phyloP scores from a whole-genome alignment of 1,140 invertebrate species.

The Ridgeia piscesae region DNA sequence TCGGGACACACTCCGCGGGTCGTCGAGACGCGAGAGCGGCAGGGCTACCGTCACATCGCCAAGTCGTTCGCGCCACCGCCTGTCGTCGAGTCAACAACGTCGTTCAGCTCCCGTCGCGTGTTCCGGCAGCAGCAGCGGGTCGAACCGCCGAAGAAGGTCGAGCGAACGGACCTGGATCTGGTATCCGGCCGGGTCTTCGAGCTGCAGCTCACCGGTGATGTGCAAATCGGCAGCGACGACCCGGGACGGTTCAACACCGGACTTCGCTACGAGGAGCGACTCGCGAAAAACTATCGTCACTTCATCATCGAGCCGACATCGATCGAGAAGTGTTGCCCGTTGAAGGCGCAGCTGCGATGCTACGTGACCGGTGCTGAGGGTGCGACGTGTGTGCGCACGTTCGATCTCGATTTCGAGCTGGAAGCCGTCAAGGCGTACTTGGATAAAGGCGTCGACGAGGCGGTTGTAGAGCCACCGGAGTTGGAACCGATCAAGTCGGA shows the following conservation, averaged over 20 bases:
- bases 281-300: conserved; percentile 21
- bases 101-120: not conserved
- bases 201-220: conserved; percentile 21
- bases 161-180: conserved; percentile 22
- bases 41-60: conserved; percentile 32
- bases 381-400: conserved; percentile 8
- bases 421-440: conserved; percentile 42
- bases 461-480: no score
- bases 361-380: conserved; percentile 5
- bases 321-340: not conserved
- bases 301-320: conserved; percentile 10
- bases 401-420: conserved; percentile 30
- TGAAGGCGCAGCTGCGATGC: conserved; percentile 11
- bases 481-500: conserved; percentile 33
- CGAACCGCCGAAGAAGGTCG: conserved; percentile 3
- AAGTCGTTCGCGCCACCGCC: not conserved
- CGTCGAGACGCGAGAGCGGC: conserved; percentile 28
- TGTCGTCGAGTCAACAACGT: not conserved
- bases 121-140: not conserved
- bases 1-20: conserved; percentile 24
- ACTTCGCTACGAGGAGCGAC: conserved; percentile 17
- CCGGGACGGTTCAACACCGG: conserved; percentile 9
- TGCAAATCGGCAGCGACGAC: conserved; percentile 18
- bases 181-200: conserved; percentile 11
- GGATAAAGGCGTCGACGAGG: conserved; percentile 41